Base-by-base conservation (phyloP, 2,888 invertebrate species). In the Ichneumoninae sp. region DNA sequence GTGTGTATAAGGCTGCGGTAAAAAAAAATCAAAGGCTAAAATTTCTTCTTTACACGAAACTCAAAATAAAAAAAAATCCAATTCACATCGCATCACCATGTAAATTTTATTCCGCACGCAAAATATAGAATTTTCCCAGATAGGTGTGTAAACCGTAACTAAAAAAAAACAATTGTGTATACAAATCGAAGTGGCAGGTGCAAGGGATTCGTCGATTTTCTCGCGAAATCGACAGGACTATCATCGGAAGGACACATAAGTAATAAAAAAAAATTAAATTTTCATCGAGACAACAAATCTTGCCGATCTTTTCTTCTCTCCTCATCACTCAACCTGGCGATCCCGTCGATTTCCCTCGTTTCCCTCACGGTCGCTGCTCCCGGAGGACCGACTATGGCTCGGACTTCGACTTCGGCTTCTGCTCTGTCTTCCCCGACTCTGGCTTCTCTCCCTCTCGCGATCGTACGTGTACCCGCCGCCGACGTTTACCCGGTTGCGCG, bases 331-430 rank as follows among this genome's bases (percentile, higher is more conserved):
- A 54, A 47, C 72, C 54, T 85, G 76, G 30, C 79, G 80, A 40
- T 80, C 75, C n/a, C 76, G 82, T 68, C 77, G 86, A 66, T 83
- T 83, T 40, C 74, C 83, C 54, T 87, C 84, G 68, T 82, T 78
- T 16, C 76, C 86, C 4, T 90, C 91, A 40, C 85, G 88, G 82
- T 91, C 90, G 85, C 90, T 91, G 85, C 88, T 89, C 4, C 57
- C 86, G 65, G 90, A 90, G 5, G 89, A 88, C 87, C 85, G 85
- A 80, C 91, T 91, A 71, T 62, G 89, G 22, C 87, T 87, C 50
- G 75, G 86, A 36, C 88, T 90, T 3, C 86, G 89, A 47, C 89
- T 88, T n/a, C 87, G 86, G 52, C 90, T 90, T 1, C 86, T 83
- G 83, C 90, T 90, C 30, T 83, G 87, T 69, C 87, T 83, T 40